Conservation (phyloP, 2,888 invertebrate species). For the Portevinia maculata region DNA sequence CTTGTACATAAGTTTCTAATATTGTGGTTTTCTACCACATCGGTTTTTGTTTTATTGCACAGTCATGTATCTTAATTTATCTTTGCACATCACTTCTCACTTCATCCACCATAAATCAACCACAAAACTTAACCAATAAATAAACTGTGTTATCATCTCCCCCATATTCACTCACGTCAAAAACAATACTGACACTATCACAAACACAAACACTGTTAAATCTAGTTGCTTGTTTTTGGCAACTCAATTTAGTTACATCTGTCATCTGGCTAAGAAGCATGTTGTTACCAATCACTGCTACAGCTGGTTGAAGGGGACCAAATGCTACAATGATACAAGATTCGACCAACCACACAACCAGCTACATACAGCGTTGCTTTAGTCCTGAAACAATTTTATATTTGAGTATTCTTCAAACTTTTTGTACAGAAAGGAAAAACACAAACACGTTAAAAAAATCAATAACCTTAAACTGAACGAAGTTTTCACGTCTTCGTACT, state of each 20-base stretch:
- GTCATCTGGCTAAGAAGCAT: slow-evolving; percentile 60
- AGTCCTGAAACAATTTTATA: slow-evolving; percentile 27
- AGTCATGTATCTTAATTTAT: slow-evolving; percentile 49
- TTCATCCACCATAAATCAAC: slow-evolving; percentile 58
- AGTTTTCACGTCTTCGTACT: slow-evolving; percentile 14
- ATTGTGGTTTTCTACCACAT: neutral
- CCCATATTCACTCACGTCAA: neutral
- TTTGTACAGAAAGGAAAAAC: slow-evolving; percentile 11
- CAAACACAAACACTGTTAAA: slow-evolving; percentile 15
- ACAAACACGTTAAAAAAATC: neutral
- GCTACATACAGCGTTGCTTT: slow-evolving; percentile 84
- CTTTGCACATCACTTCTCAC: slow-evolving; percentile 52
- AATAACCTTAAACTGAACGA: slow-evolving; percentile 21
- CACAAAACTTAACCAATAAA: slow-evolving; percentile 47
- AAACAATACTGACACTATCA: slow-evolving; percentile 3
- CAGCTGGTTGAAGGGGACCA: slow-evolving; percentile 92
- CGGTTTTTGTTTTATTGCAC: neutral
- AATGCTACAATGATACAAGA: slow-evolving; percentile 84
- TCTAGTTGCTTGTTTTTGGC: slow-evolving; percentile 24
- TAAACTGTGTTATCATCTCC: slow-evolving; percentile 22
- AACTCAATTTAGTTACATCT: slow-evolving; percentile 62
- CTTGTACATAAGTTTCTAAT: slow-evolving; percentile 8
- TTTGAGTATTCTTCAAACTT: slow-evolving; percentile 45
- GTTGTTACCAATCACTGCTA: slow-evolving; percentile 84
- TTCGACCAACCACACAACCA: slow-evolving; percentile 89